Conservation (phyloP, 2,797 vertebrate genomes). For the Lagodon rhomboides region DNA sequence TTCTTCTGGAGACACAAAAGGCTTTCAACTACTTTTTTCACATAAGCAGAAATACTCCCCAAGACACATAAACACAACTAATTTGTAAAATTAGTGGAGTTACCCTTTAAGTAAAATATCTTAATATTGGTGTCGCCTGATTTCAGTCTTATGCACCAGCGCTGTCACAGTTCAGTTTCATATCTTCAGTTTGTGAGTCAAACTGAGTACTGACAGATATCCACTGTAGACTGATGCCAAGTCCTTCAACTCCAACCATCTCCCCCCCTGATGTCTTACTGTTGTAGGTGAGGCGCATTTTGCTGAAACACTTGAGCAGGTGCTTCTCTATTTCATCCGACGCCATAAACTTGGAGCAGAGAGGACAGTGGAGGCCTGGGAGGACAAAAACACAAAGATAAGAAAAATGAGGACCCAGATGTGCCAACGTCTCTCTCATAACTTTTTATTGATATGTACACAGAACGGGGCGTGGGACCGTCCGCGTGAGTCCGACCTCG, state of each 20-base stretch:
- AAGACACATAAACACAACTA: too few species aligned
- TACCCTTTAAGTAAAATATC: background rate
- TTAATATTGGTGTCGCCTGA: background rate
- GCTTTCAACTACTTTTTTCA: too few species aligned
- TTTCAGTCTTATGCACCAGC: background rate
- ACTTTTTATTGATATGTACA: slow-evolving; percentile 51
- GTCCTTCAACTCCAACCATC: too few species aligned
- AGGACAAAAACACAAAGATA: slow-evolving; percentile 49
- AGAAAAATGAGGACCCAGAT: slow-evolving; percentile 45
- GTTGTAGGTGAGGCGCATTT: slow-evolving; percentile 96
- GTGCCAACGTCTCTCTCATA: background rate
- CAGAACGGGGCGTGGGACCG: slow-evolving; percentile 33
- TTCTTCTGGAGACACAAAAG: too few species aligned
- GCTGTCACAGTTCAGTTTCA: background rate
- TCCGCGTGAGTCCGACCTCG: slow-evolving; percentile 18
- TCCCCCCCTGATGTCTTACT: slow-evolving; percentile 77
- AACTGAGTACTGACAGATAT: too few species aligned
- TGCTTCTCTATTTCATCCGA: slow-evolving; percentile 97
- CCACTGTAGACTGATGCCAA: too few species aligned
- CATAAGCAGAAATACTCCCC: too few species aligned
- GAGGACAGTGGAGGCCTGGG: slow-evolving; percentile 96
- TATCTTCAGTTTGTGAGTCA: background rate
- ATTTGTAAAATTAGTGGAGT: too few species aligned
- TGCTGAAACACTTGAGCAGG: slow-evolving; percentile 98
- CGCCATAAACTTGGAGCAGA: slow-evolving; percentile 97